Base-by-base conservation (phyloP, 2,888 invertebrate species). In the Nemotelus pantherinus region DNA sequence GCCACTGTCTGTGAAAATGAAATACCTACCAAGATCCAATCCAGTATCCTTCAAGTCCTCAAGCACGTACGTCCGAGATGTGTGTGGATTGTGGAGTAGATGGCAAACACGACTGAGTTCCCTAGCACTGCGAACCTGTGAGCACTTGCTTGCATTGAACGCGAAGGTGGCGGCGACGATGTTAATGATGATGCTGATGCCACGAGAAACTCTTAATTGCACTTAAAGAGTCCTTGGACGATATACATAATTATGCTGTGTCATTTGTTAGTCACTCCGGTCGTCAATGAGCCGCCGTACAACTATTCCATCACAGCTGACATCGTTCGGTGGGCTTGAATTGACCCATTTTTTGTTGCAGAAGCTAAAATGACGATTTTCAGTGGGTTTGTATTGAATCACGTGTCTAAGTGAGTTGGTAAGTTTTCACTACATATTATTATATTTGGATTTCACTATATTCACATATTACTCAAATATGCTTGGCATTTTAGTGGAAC, bases 211-310 rank as follows among this genome's bases (percentile, higher is more conserved):
- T 74, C 74, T 74, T 60, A 48, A 74, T 60, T 74, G 74, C 79
- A 77, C 77, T 79, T 76, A 63, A 75, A 53, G 58, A 47, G 76
- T 77, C 76, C 79, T 79, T 77, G 67, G 77, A 76, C 68, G 76
- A 76, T 77, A 79, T 79, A 77, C 76, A 77, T 79, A 79, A 79
- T 79, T 79, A 58, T 79, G 79, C 79, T 77, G 77, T 77, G 79
- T 79, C 79, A 79, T 76, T 76, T 77, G 72, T 53, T 77, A 75
- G 71, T 76, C 79, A 77, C 57, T 25, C 25, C 25, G 25, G 25
- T 1, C 25, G 25, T 25, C 53, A 58, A 44, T 47, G 50, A 70
- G 43, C 47, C 44, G 55, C 9, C 53, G 53, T 55, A 67, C 47
- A 58, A 70, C 55, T 72, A 43, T 57, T 44, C 57, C 55, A 72